Evolutionary conservation across 2,888 invertebrate species (phyloP).

Genomic region (Drosophila seclusa): DNA sequence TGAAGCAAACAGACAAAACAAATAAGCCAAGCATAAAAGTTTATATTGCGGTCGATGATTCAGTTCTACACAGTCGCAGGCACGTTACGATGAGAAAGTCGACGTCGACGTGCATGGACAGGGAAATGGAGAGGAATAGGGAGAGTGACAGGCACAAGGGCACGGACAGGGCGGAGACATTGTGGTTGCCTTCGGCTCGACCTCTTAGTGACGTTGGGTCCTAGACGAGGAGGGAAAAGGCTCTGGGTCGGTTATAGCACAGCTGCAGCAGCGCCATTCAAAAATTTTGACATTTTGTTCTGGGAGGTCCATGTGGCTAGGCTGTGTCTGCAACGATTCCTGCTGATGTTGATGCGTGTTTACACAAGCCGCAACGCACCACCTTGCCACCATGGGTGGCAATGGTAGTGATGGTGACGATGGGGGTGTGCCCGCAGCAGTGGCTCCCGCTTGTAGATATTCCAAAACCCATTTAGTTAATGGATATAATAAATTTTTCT

Average conservation of each 20-base stretch:
- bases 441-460: constrained; percentile 58
- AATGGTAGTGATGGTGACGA: neutral
- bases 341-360: constrained; percentile 66
- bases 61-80: constrained; percentile 53
- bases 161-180: constrained; percentile 25
- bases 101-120: constrained; percentile 4
- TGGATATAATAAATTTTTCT: constrained; percentile 85
- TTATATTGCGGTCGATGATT: constrained; percentile 80
- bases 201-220: constrained; percentile 43
- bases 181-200: constrained; percentile 60
- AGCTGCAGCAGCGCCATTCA: constrained; percentile 73
- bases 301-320: constrained; percentile 62
- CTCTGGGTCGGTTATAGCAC: constrained; percentile 46
- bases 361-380: constrained; percentile 58
- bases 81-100: constrained; percentile 29
- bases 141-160: neutral
- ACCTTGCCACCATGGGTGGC: constrained; percentile 51
- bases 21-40: constrained; percentile 80
- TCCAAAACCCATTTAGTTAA: constrained; percentile 84
- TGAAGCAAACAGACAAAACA: constrained; percentile 70
- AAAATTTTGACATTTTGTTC: constrained; percentile 77
- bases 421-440: constrained; percentile 9
- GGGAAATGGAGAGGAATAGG: constrained; percentile 10
- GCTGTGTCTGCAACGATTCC: constrained; percentile 52
- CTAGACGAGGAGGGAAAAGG: constrained; percentile 17